Evolutionary conservation across 2,888 invertebrate genomes (phyloP), one percentile per base, ranked within the genome.

Genomic region (Philonicus albiceps): DNA sequence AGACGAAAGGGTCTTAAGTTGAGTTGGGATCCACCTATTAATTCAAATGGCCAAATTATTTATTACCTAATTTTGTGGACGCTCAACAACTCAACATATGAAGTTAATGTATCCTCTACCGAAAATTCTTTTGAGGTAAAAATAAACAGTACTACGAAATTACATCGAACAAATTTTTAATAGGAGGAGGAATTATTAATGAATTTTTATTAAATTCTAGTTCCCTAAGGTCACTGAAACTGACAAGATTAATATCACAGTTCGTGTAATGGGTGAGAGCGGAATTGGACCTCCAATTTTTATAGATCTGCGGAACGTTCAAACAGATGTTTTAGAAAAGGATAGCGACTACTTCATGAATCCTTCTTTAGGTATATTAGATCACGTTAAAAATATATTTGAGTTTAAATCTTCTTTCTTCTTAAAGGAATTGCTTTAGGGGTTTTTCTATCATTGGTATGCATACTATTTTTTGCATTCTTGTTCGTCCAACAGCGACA

Each of bases 271-370:
- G 13, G 92, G 92, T 1, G 91, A 91, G 43, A 91, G 91, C 1
- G 92, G 92, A 6, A 90, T 91, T 2, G 92, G 92, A 0, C 91
- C 91, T 0, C 92, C 92, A 2, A 91, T 92, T 76, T 92, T 89
- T 81, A 90, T 92, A 13, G 91, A 92, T 87, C 87, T 92, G 83
- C 89, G 90, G 3, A 90, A 90, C 40, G 89, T 90, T 13, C 19
- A 53, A 80, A 64, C 85, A 7, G 43, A 85, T 40, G 11, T 74
- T 80, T 86, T 87, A 31, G 89, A 90, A 87, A 90, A 90, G 86
- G 89, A 89, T 5, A 87, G 90, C 3, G 86, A 90, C 53, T 89
- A 90, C 72, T 88, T 88, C 3, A 90, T 90, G 72, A 88, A 88
- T 22, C 88, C 89, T 3, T 86, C 88, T 13, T 90, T 91, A 86